Percentiles rank a stretch among this genome's conserved stretches.
Conservation (phyloP, 2,113 vertebrate species). For the Tetrax tetrax region DNA sequence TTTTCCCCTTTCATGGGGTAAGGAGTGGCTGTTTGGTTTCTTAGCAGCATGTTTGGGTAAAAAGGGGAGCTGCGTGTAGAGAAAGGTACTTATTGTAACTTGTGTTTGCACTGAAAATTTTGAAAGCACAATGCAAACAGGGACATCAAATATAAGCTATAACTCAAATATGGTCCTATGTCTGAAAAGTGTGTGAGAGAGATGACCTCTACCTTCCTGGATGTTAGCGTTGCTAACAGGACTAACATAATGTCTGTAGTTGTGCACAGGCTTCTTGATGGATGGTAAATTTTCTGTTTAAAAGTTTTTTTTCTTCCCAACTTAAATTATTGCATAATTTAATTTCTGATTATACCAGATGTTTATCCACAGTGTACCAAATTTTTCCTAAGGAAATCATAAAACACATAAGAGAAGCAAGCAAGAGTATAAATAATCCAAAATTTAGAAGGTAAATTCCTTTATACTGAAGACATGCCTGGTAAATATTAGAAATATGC, state of each 20-base stretch:
- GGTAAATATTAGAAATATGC: conserved; percentile 51
- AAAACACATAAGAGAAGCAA: neutral
- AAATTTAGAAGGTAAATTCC: conserved; percentile 49
- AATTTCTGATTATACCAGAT: neutral
- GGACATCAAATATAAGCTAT: conserved; percentile 42
- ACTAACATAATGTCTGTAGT: neutral
- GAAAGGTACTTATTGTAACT: conserved; percentile 35
- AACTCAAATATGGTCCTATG: neutral
- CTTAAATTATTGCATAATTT: neutral
- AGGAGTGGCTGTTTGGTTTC: conserved; percentile 32
- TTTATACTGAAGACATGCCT: neutral
- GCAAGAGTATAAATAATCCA: conserved; percentile 37
- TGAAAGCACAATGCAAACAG: conserved; percentile 55
- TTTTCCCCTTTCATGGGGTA: conserved; percentile 12
- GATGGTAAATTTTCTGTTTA: conserved; percentile 2
- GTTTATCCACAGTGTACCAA: neutral
- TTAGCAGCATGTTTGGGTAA: neutral
- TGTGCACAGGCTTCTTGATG: neutral
- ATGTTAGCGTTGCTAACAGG: conserved; percentile 5
- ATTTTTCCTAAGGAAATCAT: neutral
- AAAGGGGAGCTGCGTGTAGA: neutral
- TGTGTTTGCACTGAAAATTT: conserved; percentile 65
- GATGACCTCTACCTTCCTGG: conserved; percentile 8
- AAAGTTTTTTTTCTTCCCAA: neutral
- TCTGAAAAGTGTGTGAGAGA: conserved; percentile 43